These are phyloP conservation scores for Chloroclystis v-ata DNA, from an alignment of 2,888 invertebrate genomes.

Conservation along the genomic window DNA sequence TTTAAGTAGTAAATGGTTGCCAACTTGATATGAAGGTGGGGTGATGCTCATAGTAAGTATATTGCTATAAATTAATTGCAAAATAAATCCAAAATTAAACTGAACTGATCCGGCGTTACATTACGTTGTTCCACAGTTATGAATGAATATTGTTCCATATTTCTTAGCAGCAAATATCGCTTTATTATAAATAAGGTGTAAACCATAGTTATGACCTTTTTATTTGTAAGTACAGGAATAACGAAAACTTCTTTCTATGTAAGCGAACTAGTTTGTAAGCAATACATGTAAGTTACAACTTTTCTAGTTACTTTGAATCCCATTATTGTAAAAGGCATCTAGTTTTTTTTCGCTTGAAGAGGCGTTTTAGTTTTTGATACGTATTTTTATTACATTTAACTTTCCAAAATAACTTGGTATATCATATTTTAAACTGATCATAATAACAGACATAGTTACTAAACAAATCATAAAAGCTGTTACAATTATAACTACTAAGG, in stretches of 20 bases:
- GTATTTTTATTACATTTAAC: slow-evolving; percentile 19
- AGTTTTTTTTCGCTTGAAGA: slow-evolving; percentile 38
- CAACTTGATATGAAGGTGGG: slow-evolving; percentile 21
- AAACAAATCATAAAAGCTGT: too few relatives aligned
- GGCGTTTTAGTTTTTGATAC: slow-evolving; percentile 33
- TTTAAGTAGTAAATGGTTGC: slow-evolving; percentile 24
- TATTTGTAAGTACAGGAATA: neutral
- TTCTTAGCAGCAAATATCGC: too few relatives aligned
- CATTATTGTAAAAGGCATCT: slow-evolving; percentile 29
- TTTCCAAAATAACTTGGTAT: slow-evolving; percentile 20
- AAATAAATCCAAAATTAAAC: slow-evolving; percentile 44
- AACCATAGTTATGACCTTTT: neutral
- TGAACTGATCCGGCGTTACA: slow-evolving; percentile 46
- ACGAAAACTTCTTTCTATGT: neutral
- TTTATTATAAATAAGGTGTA: too few relatives aligned
- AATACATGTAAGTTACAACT: slow-evolving; percentile 54
- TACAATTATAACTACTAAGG: too few relatives aligned
- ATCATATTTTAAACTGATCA: too few relatives aligned
- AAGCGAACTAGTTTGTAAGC: slow-evolving; percentile 55
- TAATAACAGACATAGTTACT: too few relatives aligned
- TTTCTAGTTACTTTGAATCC: slow-evolving; percentile 43
- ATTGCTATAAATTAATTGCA: slow-evolving; percentile 30
- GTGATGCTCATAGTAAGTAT: slow-evolving; percentile 36
- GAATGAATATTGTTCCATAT: neutral
- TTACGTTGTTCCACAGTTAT: neutral